These are phyloP conservation scores for Tenebrio molitor DNA, from an alignment of 1,140 invertebrate genomes.

Conservation along the genomic window DNA sequence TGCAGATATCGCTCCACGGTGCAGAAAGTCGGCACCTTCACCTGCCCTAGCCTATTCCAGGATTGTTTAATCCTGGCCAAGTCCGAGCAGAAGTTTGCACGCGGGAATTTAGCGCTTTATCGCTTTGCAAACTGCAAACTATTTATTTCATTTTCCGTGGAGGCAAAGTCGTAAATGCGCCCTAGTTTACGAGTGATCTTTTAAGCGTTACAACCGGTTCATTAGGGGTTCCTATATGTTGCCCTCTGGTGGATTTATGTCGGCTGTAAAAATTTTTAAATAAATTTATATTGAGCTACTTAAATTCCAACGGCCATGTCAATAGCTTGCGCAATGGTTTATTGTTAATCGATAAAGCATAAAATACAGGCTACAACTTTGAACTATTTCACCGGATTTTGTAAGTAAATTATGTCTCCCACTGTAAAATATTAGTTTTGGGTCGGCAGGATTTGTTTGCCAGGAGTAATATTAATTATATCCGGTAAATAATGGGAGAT, in stretches of 20 bases:
- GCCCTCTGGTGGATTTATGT: neutral
- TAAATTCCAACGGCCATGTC: conserved; percentile 2
- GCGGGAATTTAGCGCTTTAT: conserved; percentile 25
- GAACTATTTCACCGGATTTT: conserved; percentile 27
- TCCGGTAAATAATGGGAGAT: conserved; percentile 22
- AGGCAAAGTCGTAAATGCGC: conserved; percentile 21
- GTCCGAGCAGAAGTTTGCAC: conserved; percentile 20
- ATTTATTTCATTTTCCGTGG: conserved; percentile 39
- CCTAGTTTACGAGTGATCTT: conserved; percentile 17
- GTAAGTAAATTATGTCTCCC: conserved; percentile 31
- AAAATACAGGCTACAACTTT: conserved; percentile 22
- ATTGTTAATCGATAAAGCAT: conserved; percentile 11
- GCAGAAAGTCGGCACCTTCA: too few species aligned
- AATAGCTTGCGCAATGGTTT: conserved; percentile 19
- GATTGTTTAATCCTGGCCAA: conserved; percentile 8
- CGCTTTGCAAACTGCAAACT: conserved; percentile 24
- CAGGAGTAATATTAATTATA: conserved; percentile 8
- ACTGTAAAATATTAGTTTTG: neutral
- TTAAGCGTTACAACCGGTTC: conserved; percentile 4
- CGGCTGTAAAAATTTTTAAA: conserved; percentile 11
- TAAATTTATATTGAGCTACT: conserved; percentile 7
- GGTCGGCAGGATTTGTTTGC: conserved; percentile 12
- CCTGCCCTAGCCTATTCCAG: neutral
- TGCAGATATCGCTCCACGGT: too few species aligned
- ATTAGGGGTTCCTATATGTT: neutral